These are phyloP conservation scores for Digitonthophagus gazella DNA, from an alignment of 2,888 invertebrate genomes.

Conservation along the genomic window DNA sequence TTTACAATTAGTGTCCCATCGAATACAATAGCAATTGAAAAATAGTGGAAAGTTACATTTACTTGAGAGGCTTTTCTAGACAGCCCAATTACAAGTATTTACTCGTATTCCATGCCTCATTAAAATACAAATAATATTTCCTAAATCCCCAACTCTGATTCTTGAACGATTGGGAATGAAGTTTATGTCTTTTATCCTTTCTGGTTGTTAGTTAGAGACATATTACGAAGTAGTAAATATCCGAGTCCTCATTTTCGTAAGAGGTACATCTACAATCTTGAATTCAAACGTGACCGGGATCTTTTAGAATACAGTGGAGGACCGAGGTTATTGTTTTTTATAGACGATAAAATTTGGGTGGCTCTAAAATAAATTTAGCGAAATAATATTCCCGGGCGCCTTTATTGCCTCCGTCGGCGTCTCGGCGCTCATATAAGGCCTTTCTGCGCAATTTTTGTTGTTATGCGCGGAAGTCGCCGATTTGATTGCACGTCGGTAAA, in stretches of 20 bases:
- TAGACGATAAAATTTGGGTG: slow-evolving; percentile 13
- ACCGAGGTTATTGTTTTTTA: slow-evolving; percentile 11
- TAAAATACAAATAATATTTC: too few relatives aligned
- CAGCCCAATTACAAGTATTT: too few relatives aligned
- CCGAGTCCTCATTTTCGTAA: not conserved
- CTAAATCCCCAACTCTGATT: too few relatives aligned
- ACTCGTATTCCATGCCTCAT: too few relatives aligned
- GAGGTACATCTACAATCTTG: not conserved
- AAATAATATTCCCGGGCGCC: slow-evolving; percentile 11
- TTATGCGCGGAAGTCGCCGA: not conserved
- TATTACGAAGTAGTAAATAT: too few relatives aligned
- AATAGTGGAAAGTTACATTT: too few relatives aligned
- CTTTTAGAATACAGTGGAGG: not conserved
- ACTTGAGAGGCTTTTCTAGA: too few relatives aligned
- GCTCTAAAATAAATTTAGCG: not conserved
- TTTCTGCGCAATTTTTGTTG: slow-evolving; percentile 5
- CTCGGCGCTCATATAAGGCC: not conserved
- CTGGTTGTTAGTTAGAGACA: too few relatives aligned
- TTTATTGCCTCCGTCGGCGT: slow-evolving; percentile 5
- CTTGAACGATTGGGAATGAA: too few relatives aligned
- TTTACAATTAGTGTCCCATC: too few relatives aligned
- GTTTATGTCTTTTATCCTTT: too few relatives aligned
- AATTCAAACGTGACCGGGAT: not conserved
- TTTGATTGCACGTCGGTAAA: slow-evolving; percentile 12
- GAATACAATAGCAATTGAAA: too few relatives aligned